Evolutionary conservation across 2,113 vertebrate species (phyloP).

Genomic region (Marmota monax): DNA sequence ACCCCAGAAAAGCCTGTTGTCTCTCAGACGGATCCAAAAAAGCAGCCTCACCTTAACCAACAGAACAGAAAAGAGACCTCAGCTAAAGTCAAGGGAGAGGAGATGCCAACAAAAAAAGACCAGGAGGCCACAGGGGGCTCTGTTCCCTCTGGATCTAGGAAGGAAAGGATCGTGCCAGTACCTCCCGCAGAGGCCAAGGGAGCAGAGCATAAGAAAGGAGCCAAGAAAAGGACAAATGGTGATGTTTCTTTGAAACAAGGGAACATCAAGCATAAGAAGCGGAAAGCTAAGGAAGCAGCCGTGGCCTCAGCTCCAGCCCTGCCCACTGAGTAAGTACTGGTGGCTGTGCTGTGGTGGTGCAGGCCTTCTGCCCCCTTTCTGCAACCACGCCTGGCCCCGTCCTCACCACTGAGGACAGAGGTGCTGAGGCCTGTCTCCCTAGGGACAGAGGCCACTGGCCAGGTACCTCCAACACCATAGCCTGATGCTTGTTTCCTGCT

Average conservation of each 20-base stretch:
- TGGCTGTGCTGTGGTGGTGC: accelerated
- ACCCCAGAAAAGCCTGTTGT: not conserved
- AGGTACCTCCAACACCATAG: too few species aligned
- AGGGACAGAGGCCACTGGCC: accelerated
- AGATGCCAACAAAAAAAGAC: not conserved
- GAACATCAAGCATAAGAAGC: slow-evolving; percentile 85
- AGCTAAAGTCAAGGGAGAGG: not conserved
- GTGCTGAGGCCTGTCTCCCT: not conserved
- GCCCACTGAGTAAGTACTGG: slow-evolving; percentile 89
- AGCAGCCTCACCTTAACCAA: not conserved
- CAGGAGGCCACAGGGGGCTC: accelerated
- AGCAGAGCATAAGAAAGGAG: slow-evolving; percentile 32
- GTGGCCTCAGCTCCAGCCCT: not conserved
- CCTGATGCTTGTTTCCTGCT: too few species aligned
- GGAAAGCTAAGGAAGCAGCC: slow-evolving; percentile 78
- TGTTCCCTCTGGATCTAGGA: not conserved
- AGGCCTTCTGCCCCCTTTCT: not conserved
- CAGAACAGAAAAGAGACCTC: not conserved
- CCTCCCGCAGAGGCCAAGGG: not conserved
- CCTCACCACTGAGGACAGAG: not conserved
- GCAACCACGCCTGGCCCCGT: accelerated
- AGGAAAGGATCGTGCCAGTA: not conserved
- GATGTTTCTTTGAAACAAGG: not conserved
- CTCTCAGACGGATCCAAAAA: not conserved
- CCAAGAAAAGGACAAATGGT: slow-evolving; percentile 67